phyloP scores from a whole-genome alignment of 1,140 invertebrate species.

The Sinonovacula constricta region DNA sequence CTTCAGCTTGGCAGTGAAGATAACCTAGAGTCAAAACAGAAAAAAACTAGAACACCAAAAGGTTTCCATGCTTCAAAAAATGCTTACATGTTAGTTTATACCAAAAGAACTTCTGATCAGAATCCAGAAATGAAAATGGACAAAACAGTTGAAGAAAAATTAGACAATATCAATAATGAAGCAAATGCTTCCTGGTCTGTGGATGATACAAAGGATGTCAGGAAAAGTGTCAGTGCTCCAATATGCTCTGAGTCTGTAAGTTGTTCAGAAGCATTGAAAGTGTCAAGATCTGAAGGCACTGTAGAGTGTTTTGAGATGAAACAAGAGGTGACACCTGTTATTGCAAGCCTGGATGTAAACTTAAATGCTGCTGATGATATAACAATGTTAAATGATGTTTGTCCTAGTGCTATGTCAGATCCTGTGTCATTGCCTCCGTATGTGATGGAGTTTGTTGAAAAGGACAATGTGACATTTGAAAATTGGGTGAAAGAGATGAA shows the following conservation, averaged over 20 bases:
- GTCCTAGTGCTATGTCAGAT: background rate
- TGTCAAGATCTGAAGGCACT: background rate
- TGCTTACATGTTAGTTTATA: constrained; percentile 86
- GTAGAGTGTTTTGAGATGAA: background rate
- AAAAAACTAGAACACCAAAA: constrained; percentile 70
- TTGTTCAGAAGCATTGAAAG: background rate
- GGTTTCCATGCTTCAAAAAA: constrained; percentile 79
- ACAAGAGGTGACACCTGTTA: background rate
- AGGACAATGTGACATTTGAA: constrained; percentile 79
- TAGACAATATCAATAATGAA: too few relatives aligned
- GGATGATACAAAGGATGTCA: constrained; percentile 9
- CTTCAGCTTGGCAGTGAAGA: constrained; percentile 80
- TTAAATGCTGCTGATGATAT: background rate
- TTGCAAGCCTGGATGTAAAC: background rate
- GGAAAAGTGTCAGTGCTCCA: background rate
- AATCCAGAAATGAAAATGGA: too few relatives aligned
- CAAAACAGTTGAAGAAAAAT: too few relatives aligned
- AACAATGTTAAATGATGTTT: too few relatives aligned
- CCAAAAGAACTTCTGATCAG: constrained; percentile 36
- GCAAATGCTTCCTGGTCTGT: background rate
- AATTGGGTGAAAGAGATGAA: constrained; percentile 75
- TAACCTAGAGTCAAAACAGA: constrained; percentile 70
- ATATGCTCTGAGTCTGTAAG: too few relatives aligned
- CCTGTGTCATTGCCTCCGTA: constrained; percentile 50
- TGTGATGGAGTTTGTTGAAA: constrained; percentile 70